A percentile compares a stretch with the other conserved stretches of the same genome.
Conservation (phyloP, 2,888 invertebrate species). For the Acanthosepion pharaonis region DNA sequence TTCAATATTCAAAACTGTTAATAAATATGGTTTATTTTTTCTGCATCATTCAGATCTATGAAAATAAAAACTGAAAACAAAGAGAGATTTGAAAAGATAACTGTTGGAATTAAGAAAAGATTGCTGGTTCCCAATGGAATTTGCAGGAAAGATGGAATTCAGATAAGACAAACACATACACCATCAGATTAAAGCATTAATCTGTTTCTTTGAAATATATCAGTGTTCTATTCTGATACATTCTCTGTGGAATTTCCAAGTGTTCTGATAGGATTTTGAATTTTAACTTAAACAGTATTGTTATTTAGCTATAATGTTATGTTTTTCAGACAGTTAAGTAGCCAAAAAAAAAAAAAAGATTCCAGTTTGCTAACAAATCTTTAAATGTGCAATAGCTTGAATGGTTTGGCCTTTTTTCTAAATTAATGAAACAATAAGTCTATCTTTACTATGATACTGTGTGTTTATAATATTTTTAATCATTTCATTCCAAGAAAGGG, state of each 20-base stretch:
- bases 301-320: no score
- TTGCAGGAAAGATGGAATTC: background rate
- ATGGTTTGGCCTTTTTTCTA: no score
- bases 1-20: background rate
- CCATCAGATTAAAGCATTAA: background rate
- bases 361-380: no score
- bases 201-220: background rate
- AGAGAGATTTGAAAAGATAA: background rate
- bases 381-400: no score
- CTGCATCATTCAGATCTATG: background rate
- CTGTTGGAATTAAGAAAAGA: background rate
- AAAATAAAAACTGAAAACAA: background rate
- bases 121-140: background rate
- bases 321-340: no score
- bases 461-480: no score
- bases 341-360: no score
- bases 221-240: background rate
- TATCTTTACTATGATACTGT: no score
- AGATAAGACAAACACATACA: background rate
- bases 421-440: no score
- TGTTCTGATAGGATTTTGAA: no score
- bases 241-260: background rate
- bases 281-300: no score
- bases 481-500: no score
- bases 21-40: background rate